Evolutionary conservation across 2,888 invertebrate genomes (phyloP).

Genomic region (Athalia rosae): DNA sequence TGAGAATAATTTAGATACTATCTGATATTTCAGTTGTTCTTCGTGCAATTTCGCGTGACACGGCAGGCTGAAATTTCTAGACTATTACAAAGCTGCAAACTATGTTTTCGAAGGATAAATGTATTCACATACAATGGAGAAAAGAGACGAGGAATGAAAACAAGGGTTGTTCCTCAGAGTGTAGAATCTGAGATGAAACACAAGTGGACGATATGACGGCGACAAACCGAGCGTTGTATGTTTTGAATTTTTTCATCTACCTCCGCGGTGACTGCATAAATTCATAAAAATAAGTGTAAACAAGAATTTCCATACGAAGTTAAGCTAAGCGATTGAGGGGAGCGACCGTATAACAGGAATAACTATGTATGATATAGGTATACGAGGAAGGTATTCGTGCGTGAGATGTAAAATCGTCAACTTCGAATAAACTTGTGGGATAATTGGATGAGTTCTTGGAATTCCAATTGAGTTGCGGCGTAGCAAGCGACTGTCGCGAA

Average conservation of each 20-base stretch:
- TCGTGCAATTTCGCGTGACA: no score
- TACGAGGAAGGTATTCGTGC: neutral
- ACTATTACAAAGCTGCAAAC: no score
- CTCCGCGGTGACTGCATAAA: conserved; percentile 21
- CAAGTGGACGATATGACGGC: neutral
- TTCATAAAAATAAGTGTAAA: conserved; percentile 13
- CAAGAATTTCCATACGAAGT: conserved; percentile 33
- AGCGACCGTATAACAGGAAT: neutral
- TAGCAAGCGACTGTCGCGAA: conserved; percentile 10
- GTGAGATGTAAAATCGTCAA: conserved; percentile 14
- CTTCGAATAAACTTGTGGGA: conserved; percentile 10
- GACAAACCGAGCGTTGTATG: conserved; percentile 9
- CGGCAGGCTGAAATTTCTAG: no score
- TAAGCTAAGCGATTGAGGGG: conserved; percentile 15
- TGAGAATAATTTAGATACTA: no score
- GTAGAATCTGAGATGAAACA: neutral
- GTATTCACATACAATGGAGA: no score
- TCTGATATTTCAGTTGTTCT: no score
- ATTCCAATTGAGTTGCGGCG: conserved; percentile 11
- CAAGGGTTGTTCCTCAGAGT: neutral
- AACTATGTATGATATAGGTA: neutral
- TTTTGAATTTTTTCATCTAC: conserved; percentile 22
- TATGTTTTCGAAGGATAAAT: no score
- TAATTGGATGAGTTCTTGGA: conserved; percentile 24
- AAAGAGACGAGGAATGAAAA: no score